phyloP scores from a whole-genome alignment of 2,797 vertebrate species.

The Diglossa cyanea region DNA sequence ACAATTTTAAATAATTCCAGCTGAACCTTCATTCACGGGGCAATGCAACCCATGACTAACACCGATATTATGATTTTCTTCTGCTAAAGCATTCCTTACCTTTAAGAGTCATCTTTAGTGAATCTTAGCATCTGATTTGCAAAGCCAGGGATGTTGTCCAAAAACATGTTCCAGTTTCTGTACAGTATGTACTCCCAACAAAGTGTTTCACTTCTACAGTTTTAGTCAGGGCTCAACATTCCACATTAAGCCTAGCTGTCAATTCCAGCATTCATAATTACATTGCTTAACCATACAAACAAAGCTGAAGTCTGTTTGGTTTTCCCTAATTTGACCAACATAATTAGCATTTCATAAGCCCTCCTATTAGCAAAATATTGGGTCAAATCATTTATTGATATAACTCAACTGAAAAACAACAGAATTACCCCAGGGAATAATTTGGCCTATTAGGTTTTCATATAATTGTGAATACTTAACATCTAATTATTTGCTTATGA shows the following conservation, averaged over 20 bases:
- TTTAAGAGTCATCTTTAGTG: constrained; percentile 25
- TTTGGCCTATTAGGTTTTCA: neutral
- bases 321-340: constrained; percentile 30
- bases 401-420: neutral
- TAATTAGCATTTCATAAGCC: constrained; percentile 33
- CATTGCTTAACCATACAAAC: constrained; percentile 30
- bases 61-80: neutral
- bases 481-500: constrained; percentile 1
- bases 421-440: constrained; percentile 22
- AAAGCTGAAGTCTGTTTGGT: constrained; percentile 33
- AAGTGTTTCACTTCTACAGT: constrained; percentile 47
- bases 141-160: constrained; percentile 58
- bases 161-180: constrained; percentile 63
- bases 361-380: constrained; percentile 31
- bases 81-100: neutral
- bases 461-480: neutral
- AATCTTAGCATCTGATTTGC: constrained; percentile 53
- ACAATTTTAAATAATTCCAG: neutral
- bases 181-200: constrained; percentile 65
- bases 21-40: neutral
- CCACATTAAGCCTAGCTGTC: neutral
- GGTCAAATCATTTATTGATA: constrained; percentile 2
- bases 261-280: constrained; percentile 31
- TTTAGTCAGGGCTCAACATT: constrained; percentile 42
- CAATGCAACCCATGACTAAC: constrained; percentile 13